These are phyloP conservation scores for Solea senegalensis DNA, from an alignment of 2,113 vertebrate species.

Conservation along the genomic window DNA sequence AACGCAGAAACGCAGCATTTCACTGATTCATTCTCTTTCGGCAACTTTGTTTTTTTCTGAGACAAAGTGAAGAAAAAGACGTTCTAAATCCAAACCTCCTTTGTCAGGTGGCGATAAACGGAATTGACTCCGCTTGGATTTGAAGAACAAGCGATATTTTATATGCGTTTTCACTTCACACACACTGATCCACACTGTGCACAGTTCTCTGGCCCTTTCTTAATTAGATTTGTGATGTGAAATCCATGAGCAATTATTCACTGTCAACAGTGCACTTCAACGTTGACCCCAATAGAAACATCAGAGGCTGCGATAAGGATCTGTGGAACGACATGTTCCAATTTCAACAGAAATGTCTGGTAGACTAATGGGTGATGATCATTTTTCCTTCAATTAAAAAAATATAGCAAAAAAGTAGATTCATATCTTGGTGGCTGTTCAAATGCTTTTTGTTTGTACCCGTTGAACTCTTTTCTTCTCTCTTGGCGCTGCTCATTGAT, in stretches of 20 bases:
- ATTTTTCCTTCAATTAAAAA: slow-evolving; percentile 11
- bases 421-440: background rate
- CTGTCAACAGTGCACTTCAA: slow-evolving; percentile 24
- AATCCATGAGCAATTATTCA: slow-evolving; percentile 41
- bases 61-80: slow-evolving; percentile 1
- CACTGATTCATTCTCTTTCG: slow-evolving; percentile 12
- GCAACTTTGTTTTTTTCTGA: slow-evolving; percentile 16
- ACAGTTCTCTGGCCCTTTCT: slow-evolving; percentile 11
- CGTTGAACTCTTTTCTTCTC: background rate
- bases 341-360: slow-evolving; percentile 6
- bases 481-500: background rate
- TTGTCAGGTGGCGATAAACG: background rate
- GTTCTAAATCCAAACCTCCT: background rate
- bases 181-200: background rate
- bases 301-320: slow-evolving; percentile 1
- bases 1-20: slow-evolving; percentile 21
- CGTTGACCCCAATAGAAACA: slow-evolving; percentile 39
- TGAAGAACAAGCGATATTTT: background rate
- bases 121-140: background rate
- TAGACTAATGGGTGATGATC: background rate
- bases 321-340: slow-evolving; percentile 1
- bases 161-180: slow-evolving; percentile 7
- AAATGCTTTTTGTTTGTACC: slow-evolving; percentile 1
- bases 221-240: slow-evolving; percentile 31
- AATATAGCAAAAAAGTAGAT: background rate